These are phyloP conservation scores for Apaloderma vittatum DNA, from an alignment of 2,113 vertebrate genomes.

Conservation along the genomic window DNA sequence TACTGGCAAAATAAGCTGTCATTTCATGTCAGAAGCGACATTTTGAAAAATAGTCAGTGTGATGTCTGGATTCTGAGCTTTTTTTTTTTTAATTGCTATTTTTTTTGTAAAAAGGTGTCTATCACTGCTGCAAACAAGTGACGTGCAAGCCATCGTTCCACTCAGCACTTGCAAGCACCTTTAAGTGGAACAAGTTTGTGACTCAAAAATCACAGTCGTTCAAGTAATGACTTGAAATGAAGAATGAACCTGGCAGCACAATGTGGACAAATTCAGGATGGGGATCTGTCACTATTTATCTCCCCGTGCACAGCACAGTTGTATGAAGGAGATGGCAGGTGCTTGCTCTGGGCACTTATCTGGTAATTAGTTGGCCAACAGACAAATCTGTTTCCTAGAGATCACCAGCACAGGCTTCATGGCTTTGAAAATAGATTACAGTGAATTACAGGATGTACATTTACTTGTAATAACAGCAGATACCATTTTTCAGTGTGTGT, in stretches of 20 bases:
- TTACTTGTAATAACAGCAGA: neutral
- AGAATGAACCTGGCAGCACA: neutral
- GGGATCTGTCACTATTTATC: neutral
- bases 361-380: constrained; percentile 51
- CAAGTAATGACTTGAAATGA: neutral
- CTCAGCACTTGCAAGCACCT: neutral
- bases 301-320: neutral
- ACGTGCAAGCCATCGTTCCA: neutral
- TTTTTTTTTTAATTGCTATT: neutral
- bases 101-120: neutral
- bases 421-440: constrained; percentile 28
- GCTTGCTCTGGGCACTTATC: constrained; percentile 21
- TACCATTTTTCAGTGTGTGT: neutral
- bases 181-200: neutral
- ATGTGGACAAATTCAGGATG: neutral
- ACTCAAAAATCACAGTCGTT: neutral
- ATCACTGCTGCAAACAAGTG: neutral
- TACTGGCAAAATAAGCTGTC: neutral
- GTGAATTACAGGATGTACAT: neutral
- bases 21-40: neutral
- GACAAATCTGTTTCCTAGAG: constrained; percentile 20
- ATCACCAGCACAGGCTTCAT: neutral
- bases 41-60: neutral
- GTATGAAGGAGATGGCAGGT: constrained; percentile 39
- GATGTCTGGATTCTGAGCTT: neutral